Evolutionary conservation across 2,888 invertebrate genomes (phyloP).

Genomic region (Ophion ventricosus): DNA sequence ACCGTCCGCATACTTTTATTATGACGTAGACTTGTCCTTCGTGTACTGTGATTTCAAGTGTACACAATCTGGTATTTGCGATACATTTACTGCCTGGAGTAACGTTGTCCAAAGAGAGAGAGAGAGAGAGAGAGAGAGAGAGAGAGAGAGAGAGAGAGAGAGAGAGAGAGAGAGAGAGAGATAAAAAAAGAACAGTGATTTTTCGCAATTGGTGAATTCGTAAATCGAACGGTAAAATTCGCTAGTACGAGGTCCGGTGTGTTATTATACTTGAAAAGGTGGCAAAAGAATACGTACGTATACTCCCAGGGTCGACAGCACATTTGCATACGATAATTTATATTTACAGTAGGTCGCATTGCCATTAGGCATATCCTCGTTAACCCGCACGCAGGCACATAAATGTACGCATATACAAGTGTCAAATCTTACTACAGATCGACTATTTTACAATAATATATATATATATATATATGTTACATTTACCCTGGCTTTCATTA

Average conservation of each 20-base stretch:
- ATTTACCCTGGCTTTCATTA: slow-evolving; percentile 77
- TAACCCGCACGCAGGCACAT: slow-evolving; percentile 49
- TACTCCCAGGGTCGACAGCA: slow-evolving; percentile 12
- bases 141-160: no score
- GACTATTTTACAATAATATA: slow-evolving; percentile 9
- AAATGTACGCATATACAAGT: slow-evolving; percentile 24
- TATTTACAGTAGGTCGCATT: slow-evolving; percentile 59
- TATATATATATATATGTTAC: slow-evolving; percentile 32
- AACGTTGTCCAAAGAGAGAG: no score
- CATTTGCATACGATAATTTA: slow-evolving; percentile 2
- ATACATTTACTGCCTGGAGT: no score
- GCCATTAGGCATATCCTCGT: slow-evolving; percentile 41
- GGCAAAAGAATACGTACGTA: background rate
- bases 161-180: no score
- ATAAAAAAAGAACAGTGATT: no score
- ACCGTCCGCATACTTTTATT: no score
- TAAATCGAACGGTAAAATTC: no score
- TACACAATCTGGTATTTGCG: no score
- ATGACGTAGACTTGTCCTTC: no score
- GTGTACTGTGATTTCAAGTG: no score
- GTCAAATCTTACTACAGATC: slow-evolving; percentile 35
- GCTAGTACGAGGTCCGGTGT: background rate
- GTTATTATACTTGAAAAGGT: background rate
- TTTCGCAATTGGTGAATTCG: no score
- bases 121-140: no score